A percentile compares a stretch with the other conserved stretches of the same genome.
These are phyloP conservation scores for Psettodes erumei DNA, from an alignment of 2,113 vertebrate genomes.

Conservation along the genomic window DNA sequence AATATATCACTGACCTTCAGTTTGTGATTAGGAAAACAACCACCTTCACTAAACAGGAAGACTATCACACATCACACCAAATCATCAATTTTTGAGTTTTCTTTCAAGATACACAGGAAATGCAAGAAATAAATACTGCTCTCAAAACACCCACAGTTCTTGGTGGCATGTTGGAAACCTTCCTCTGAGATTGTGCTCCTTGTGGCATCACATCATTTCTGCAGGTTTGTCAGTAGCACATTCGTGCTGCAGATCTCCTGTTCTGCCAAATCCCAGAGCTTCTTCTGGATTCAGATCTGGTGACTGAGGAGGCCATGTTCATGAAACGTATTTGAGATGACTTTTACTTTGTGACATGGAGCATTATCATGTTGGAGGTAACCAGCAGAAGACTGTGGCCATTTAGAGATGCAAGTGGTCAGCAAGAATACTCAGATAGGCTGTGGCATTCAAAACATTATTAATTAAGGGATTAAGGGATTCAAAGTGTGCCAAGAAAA, in stretches of 20 bases:
- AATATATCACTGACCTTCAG: constrained; percentile 32
- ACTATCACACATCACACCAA: background rate
- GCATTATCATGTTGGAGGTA: background rate
- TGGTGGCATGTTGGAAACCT: too few species aligned
- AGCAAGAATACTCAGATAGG: too few species aligned
- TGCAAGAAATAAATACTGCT: background rate
- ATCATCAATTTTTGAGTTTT: background rate
- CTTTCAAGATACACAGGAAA: background rate
- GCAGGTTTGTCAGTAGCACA: background rate
- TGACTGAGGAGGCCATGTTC: too few species aligned
- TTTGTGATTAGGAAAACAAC: constrained; percentile 1
- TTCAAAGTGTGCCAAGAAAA: background rate
- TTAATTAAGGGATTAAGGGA: background rate
- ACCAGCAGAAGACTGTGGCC: too few species aligned
- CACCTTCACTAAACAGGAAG: background rate
- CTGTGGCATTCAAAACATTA: background rate
- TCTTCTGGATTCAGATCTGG: too few species aligned
- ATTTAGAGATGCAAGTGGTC: too few species aligned
- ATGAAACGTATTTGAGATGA: too few species aligned
- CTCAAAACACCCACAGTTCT: background rate
- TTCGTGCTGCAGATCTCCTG: background rate
- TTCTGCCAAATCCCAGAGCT: background rate
- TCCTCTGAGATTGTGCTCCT: too few species aligned
- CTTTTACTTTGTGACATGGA: background rate
- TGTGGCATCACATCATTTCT: background rate